phyloP scores from a whole-genome alignment of 2,797 vertebrate species.

The Varecia variegata region DNA sequence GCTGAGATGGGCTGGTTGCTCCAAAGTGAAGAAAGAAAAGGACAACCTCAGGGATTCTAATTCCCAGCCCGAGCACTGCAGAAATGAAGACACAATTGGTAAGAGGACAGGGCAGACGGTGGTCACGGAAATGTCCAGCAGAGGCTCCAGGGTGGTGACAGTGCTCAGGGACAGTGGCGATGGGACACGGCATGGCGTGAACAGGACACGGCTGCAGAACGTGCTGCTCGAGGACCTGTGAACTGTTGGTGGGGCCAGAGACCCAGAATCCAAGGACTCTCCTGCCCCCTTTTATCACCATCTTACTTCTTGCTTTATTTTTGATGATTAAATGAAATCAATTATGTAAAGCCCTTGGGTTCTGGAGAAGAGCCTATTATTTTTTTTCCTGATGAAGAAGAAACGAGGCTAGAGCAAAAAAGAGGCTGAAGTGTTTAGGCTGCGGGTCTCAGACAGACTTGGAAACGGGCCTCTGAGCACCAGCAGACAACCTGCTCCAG shows the following conservation, averaged over 20 bases:
- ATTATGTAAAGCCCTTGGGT: background rate
- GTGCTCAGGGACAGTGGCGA: fast-evolving
- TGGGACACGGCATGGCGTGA: fast-evolving
- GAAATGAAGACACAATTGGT: background rate
- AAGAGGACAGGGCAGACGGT: background rate
- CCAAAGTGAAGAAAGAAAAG: background rate
- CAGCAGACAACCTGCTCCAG: background rate
- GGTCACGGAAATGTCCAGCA: fast-evolving
- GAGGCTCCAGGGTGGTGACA: background rate
- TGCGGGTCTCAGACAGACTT: background rate
- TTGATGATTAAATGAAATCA: conserved; percentile 6
- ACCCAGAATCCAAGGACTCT: background rate
- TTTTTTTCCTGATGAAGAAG: background rate
- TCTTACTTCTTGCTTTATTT: background rate
- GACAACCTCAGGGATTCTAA: background rate
- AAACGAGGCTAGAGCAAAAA: background rate
- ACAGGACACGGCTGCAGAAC: fast-evolving
- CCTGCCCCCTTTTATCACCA: too few species aligned
- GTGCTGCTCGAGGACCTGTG: fast-evolving
- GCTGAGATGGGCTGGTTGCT: background rate
- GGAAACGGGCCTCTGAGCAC: background rate
- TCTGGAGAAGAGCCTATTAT: background rate
- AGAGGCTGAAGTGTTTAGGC: background rate
- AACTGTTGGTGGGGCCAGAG: too few species aligned
- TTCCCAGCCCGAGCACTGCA: background rate